Conservation (phyloP, 2,797 vertebrate genomes). For the Dendrocincla fuliginosa region DNA sequence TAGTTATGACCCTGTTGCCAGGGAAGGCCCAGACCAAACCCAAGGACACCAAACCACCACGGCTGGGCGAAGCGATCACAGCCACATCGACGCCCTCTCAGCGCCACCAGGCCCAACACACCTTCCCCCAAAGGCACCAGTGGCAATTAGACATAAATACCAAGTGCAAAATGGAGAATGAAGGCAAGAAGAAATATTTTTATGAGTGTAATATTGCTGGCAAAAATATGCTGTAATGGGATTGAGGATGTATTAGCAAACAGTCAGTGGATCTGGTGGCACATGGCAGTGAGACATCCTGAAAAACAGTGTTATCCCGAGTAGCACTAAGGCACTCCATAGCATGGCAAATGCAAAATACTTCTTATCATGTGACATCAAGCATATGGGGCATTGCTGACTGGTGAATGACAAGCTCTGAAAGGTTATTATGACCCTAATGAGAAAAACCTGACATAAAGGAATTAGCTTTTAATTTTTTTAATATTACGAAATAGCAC, state of each 20-base stretch:
- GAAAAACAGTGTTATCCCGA: background rate
- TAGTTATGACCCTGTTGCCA: too few species aligned
- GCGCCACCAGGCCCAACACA: background rate
- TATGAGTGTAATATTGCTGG: background rate
- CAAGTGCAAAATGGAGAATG: background rate
- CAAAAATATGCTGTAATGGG: background rate
- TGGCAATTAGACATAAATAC: background rate
- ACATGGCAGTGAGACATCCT: constrained; percentile 19
- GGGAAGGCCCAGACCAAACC: too few species aligned
- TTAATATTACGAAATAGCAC: constrained; percentile 64
- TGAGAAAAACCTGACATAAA: constrained; percentile 65
- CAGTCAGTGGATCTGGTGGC: background rate
- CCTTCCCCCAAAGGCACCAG: background rate
- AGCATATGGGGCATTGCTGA: constrained; percentile 70
- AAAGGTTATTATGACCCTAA: constrained; percentile 75
- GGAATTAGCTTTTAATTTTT: constrained; percentile 73
- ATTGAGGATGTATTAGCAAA: background rate
- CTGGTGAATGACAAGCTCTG: constrained; percentile 69
- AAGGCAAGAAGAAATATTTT: background rate
- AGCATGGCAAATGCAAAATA: constrained; percentile 60
- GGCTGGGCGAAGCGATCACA: background rate
- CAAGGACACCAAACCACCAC: too few species aligned
- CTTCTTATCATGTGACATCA: constrained; percentile 70
- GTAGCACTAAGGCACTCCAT: constrained; percentile 23
- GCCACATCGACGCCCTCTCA: background rate